Evolutionary conservation across 2,888 invertebrate species (phyloP).

Genomic region (Sericinus montela): DNA sequence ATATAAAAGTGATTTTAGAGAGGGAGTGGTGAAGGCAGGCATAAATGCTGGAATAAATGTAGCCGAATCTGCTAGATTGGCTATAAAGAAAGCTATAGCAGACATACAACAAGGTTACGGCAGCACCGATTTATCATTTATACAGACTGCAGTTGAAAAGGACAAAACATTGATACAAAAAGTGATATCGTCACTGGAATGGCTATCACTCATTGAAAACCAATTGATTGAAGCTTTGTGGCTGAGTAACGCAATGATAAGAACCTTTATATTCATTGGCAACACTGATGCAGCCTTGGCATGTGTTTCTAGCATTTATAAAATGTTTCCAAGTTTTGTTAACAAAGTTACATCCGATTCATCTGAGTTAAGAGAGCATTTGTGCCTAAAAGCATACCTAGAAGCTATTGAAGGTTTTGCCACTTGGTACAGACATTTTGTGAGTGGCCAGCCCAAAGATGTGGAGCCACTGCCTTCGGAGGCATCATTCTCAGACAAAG

Average conservation of each 20-base stretch:
- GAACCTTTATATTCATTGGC: conserved; percentile 88
- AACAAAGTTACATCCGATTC: conserved; percentile 59
- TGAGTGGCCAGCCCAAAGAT: conserved; percentile 87
- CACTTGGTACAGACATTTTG: conserved; percentile 92
- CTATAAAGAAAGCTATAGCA: conserved; percentile 86
- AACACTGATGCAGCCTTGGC: conserved; percentile 91
- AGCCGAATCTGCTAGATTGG: conserved; percentile 89
- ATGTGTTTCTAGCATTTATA: conserved; percentile 75
- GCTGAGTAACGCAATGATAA: conserved; percentile 93
- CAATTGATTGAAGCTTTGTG: conserved; percentile 90
- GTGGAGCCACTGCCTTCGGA: conserved; percentile 79
- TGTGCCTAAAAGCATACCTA: conserved; percentile 92
- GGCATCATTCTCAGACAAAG: conserved; percentile 90
- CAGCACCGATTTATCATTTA: conserved; percentile 78
- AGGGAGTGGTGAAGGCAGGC: conserved; percentile 84
- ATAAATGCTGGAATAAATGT: conserved; percentile 88
- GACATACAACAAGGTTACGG: conserved; percentile 69
- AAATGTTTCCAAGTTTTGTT: conserved; percentile 58
- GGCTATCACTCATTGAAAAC: conserved; percentile 88
- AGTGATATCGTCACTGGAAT: conserved; percentile 84
- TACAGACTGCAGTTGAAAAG: conserved; percentile 81
- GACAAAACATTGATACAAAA: conserved; percentile 61
- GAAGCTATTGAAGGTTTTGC: conserved; percentile 93
- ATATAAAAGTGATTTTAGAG: conserved; percentile 81
- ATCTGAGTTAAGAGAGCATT: conserved; percentile 85